Percentiles rank a stretch among this genome's conserved stretches.
These are phyloP conservation scores for Euglossa dilemma DNA, from an alignment of 1,140 invertebrate species.

Conservation along the genomic window DNA sequence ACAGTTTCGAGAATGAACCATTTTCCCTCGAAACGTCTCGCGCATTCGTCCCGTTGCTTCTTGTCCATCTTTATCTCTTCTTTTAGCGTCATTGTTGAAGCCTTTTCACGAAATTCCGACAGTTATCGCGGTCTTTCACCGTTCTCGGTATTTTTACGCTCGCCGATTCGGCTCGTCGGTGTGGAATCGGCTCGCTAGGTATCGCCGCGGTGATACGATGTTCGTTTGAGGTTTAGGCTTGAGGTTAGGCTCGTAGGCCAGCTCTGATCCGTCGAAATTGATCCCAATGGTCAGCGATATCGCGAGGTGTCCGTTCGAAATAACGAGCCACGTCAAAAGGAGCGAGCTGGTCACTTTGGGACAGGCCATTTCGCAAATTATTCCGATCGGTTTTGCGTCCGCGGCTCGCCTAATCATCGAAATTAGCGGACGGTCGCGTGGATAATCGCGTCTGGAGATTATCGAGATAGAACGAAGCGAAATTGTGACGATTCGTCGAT, in stretches of 20 bases:
- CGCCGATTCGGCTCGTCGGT: too few relatives aligned
- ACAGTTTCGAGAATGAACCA: not conserved
- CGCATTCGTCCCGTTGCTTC: too few relatives aligned
- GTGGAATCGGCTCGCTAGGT: too few relatives aligned
- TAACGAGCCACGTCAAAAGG: not conserved
- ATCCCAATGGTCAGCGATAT: too few relatives aligned
- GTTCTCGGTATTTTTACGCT: not conserved
- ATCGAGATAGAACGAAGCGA: not conserved
- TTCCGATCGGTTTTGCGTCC: not conserved
- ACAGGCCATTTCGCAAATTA: not conserved
- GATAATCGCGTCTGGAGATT: constrained; percentile 30
- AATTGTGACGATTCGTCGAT: not conserved
- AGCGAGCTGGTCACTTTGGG: not conserved
- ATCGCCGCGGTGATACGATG: too few relatives aligned
- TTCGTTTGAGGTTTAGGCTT: too few relatives aligned
- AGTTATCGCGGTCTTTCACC: not conserved
- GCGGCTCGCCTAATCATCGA: constrained; percentile 9
- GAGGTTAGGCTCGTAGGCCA: too few relatives aligned
- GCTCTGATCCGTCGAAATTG: too few relatives aligned
- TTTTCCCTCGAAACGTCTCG: not conserved
- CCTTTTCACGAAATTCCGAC: not conserved
- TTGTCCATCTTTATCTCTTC: not conserved
- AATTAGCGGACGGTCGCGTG: not conserved
- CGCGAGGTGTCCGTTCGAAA: not conserved
- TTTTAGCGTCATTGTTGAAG: too few relatives aligned